A percentile compares a stretch with the other conserved stretches of the same genome.
phyloP scores from a whole-genome alignment of 2,888 invertebrate species.

The Neelides folsomi region DNA sequence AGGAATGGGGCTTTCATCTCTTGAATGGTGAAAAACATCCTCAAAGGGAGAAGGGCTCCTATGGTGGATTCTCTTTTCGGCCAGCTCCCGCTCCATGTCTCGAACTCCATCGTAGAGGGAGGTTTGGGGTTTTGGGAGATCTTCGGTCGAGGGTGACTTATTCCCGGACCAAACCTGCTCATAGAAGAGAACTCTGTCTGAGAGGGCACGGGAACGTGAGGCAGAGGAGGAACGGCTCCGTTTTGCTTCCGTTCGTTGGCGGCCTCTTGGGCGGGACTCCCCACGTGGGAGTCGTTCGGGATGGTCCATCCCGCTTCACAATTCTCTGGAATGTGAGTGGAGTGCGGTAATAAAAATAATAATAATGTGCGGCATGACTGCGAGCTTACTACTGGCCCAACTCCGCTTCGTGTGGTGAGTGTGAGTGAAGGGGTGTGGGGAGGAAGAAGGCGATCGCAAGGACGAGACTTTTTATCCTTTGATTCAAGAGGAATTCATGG shows the following conservation, averaged over 20 bases:
- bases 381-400: no score
- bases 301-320: no score
- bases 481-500: no score
- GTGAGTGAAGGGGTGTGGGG: no score
- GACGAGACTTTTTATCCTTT: no score
- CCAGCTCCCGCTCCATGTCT: background rate
- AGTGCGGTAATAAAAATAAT: no score
- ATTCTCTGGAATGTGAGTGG: no score
- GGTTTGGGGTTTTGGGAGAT: background rate
- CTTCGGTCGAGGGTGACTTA: background rate
- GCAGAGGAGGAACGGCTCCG: slow-evolving; percentile 10
- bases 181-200: slow-evolving; percentile 61
- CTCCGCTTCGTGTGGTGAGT: no score
- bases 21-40: background rate
- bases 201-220: slow-evolving; percentile 17
- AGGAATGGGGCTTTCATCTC: background rate
- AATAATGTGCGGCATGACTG: no score
- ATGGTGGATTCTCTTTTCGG: background rate
- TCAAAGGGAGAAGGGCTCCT: background rate
- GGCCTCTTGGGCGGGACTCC: background rate
- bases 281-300: background rate
- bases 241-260: no score
- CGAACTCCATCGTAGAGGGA: background rate
- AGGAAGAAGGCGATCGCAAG: no score
- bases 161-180: slow-evolving; percentile 56